Evolutionary conservation across 2,113 vertebrate species (phyloP).

Genomic region (Gymnogyps californianus): DNA sequence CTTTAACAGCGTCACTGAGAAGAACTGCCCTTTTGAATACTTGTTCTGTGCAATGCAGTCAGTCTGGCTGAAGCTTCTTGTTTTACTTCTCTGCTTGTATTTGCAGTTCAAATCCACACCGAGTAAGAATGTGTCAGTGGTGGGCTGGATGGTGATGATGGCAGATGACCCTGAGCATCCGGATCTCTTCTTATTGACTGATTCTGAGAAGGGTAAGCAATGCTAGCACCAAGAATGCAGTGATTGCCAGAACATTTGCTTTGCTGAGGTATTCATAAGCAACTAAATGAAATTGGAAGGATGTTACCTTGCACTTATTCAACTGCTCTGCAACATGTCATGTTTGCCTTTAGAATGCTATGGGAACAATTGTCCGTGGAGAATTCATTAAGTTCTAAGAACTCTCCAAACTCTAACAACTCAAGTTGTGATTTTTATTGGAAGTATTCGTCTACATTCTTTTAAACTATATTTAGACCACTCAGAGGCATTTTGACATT

Average conservation of each 20-base stretch:
- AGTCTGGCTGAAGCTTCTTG: background rate
- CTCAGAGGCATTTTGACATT: background rate
- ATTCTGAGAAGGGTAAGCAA: conserved; percentile 91
- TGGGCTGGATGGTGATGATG: conserved; percentile 98
- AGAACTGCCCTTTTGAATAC: background rate
- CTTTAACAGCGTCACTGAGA: background rate
- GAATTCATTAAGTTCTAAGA: background rate
- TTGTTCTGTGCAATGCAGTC: background rate
- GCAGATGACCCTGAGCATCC: conserved; percentile 95
- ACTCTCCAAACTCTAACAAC: background rate
- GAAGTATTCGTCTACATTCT: background rate
- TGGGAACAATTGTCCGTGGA: background rate
- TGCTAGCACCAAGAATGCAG: background rate
- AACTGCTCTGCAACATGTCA: accelerated
- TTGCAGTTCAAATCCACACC: conserved; percentile 94
- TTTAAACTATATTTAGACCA: background rate
- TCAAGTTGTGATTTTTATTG: background rate
- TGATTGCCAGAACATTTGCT: background rate
- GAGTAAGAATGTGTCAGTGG: conserved; percentile 89
- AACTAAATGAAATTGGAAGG: background rate
- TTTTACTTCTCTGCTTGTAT: background rate
- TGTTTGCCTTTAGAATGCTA: background rate
- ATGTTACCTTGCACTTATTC: background rate
- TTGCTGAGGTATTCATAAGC: background rate
- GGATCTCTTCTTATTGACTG: conserved; percentile 92